Evolutionary conservation across 2,113 vertebrate species (phyloP).

Genomic region (Puma concolor): DNA sequence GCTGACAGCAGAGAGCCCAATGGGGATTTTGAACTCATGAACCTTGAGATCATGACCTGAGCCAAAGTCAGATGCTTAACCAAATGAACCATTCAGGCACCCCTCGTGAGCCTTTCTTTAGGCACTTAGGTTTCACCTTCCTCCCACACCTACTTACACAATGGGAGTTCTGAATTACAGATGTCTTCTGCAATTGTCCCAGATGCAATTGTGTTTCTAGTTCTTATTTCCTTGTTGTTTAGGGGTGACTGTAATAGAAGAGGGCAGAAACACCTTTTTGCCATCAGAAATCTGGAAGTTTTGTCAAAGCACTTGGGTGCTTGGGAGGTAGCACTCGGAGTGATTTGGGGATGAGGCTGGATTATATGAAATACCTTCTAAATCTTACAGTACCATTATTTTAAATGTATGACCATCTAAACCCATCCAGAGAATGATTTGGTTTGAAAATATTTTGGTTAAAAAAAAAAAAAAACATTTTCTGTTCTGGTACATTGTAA

Average conservation of each 20-base stretch:
- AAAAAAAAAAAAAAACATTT: neutral
- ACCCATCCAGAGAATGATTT: neutral
- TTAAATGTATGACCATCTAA: neutral
- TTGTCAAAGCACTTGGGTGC: neutral
- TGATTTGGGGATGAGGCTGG: neutral
- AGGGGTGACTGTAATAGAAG: neutral
- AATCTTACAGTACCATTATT: neutral
- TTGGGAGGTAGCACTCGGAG: neutral
- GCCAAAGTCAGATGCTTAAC: no score
- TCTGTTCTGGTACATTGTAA: neutral
- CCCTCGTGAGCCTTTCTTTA: neutral
- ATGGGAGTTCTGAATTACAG: neutral
- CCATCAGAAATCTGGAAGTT: neutral
- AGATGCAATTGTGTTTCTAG: neutral
- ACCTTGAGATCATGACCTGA: no score
- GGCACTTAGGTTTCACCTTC: neutral
- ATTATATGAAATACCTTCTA: neutral
- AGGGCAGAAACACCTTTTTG: neutral
- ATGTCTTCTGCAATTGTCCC: neutral
- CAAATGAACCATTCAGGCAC: no score
- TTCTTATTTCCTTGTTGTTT: neutral
- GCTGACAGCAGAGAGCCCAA: no score
- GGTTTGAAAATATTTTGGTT: neutral
- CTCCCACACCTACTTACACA: neutral
- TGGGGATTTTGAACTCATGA: no score